These are phyloP conservation scores for Chroicocephalus ridibundus DNA, from an alignment of 2,113 vertebrate species.

Conservation along the genomic window DNA sequence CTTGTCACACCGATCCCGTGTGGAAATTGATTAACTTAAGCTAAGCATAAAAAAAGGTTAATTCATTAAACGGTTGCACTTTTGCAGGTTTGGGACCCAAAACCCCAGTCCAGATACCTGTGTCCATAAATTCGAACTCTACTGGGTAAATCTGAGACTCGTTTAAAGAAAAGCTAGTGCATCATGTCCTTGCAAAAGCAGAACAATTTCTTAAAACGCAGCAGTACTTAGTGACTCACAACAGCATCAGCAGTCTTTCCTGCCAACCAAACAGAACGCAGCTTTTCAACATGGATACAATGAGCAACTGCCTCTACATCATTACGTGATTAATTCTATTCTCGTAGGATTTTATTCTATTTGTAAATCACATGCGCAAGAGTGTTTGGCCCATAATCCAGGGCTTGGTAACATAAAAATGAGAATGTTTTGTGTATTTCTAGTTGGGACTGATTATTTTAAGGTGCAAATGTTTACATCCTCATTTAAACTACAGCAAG, in stretches of 20 bases:
- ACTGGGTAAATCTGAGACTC: neutral
- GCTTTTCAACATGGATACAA: neutral
- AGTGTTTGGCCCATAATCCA: neutral
- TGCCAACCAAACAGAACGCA: neutral
- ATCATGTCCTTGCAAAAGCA: neutral
- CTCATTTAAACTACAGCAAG: neutral
- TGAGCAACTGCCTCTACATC: neutral
- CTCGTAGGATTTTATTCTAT: neutral
- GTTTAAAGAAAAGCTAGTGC: neutral
- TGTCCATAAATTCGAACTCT: neutral
- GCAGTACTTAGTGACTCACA: neutral
- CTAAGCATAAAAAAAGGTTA: neutral
- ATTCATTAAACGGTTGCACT: neutral
- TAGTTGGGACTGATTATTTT: neutral
- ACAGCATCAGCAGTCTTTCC: neutral
- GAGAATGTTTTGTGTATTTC: neutral
- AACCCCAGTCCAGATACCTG: neutral
- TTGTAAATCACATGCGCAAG: neutral
- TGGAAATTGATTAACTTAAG: neutral
- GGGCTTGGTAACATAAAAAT: neutral
- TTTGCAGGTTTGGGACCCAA: neutral
- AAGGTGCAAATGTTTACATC: neutral
- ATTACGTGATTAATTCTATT: neutral
- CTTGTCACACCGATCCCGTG: neutral
- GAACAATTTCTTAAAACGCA: neutral